Evolutionary conservation across 2,797 vertebrate species (phyloP).

Genomic region (Enteromius unitaeniatus): DNA sequence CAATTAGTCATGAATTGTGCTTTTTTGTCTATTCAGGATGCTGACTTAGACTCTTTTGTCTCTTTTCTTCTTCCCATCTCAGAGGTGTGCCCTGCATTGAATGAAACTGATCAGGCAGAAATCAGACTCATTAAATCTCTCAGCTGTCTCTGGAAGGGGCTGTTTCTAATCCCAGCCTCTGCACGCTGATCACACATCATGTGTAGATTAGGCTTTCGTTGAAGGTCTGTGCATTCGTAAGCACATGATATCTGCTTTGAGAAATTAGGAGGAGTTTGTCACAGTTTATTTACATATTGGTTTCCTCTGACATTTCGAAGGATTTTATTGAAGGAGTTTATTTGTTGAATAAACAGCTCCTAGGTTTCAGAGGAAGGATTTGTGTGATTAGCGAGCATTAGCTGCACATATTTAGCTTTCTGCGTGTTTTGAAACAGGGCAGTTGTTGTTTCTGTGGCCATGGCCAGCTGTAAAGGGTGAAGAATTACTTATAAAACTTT

Average conservation of each 20-base stretch:
- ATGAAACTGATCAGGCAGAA: constrained; percentile 39
- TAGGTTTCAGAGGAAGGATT: constrained; percentile 63
- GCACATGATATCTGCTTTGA: constrained; percentile 68
- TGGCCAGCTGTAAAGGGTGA: constrained; percentile 1
- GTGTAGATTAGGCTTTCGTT: constrained; percentile 10
- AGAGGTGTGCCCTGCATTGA: constrained; percentile 37
- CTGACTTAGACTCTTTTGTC: background rate
- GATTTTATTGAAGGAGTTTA: constrained; percentile 46
- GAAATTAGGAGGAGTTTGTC: constrained; percentile 67
- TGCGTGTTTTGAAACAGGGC: constrained; percentile 59
- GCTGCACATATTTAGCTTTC: constrained; percentile 60
- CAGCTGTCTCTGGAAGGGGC: constrained; percentile 40
- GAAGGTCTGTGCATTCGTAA: constrained; percentile 55
- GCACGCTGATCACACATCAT: constrained; percentile 54
- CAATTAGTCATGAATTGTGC: background rate
- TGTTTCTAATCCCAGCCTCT: constrained; percentile 57
- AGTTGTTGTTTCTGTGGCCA: constrained; percentile 14
- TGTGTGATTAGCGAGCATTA: constrained; percentile 70
- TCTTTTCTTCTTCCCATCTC: background rate
- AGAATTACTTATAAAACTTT: constrained; percentile 29
- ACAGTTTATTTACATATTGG: constrained; percentile 61
- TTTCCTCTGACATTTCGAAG: constrained; percentile 38
- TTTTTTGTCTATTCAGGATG: background rate
- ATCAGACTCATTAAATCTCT: constrained; percentile 54
- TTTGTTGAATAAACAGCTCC: constrained; percentile 67